Percentiles rank a stretch among this genome's conserved stretches.
phyloP scores from a whole-genome alignment of 2,113 vertebrate genomes.

The Crotalus helleri region DNA sequence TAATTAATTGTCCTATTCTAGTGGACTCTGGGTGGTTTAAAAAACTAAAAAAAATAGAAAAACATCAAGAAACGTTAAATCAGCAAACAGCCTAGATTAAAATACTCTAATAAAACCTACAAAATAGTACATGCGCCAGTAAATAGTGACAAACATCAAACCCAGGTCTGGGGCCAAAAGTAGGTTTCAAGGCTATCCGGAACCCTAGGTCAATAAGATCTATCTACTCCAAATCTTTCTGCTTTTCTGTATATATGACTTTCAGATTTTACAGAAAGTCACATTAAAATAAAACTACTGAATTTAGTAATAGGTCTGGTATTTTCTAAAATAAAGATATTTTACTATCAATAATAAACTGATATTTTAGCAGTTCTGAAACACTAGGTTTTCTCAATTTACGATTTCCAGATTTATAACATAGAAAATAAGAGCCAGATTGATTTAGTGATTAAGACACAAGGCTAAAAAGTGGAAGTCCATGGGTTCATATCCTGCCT shows the following conservation, averaged over 20 bases:
- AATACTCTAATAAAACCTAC: not conserved
- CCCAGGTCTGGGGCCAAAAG: not conserved
- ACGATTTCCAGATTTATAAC: not conserved
- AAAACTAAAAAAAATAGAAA: not conserved
- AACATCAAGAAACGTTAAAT: not conserved
- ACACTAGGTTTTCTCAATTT: not conserved
- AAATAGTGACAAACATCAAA: not conserved
- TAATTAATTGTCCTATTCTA: not conserved
- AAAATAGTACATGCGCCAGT: not conserved
- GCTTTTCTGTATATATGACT: not conserved
- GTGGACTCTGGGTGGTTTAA: not conserved
- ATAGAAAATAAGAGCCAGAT: not conserved
- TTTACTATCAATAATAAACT: not conserved
- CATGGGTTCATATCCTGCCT: not conserved
- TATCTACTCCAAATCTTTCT: conserved; percentile 22
- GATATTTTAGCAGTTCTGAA: not conserved
- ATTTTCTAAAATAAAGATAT: not conserved
- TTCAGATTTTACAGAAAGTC: not conserved
- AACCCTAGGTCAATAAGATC: not conserved
- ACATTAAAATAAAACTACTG: not conserved
- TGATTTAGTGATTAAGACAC: not conserved
- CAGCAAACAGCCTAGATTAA: not conserved
- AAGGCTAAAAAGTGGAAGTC: not conserved
- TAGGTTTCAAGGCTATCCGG: not conserved
- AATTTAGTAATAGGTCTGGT: not conserved